A percentile compares a stretch with the other conserved stretches of the same genome.
Evolutionary conservation across 2,113 vertebrate species (phyloP).

Genomic region (Oryzias celebensis): DNA sequence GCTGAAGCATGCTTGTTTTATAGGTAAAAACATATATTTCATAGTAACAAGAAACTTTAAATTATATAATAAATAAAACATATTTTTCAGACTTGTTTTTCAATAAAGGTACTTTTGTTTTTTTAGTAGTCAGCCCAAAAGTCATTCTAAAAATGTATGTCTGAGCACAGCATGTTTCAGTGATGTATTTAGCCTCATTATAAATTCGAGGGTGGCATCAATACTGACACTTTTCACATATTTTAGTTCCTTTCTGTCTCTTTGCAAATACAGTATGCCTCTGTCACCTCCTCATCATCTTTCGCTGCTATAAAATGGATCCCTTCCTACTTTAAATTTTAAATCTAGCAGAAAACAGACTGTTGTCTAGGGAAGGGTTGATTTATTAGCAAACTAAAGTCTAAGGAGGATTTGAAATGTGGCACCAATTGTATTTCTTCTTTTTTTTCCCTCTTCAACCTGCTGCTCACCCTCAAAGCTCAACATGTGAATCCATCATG

Average conservation of each 20-base stretch:
- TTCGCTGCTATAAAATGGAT: constrained; percentile 60
- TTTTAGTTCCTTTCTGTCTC: constrained; percentile 43
- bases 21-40: no score
- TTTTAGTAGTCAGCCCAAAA: no score
- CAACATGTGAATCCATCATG: constrained; percentile 50
- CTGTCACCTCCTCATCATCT: constrained; percentile 43
- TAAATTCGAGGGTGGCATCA: no score
- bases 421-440: constrained; percentile 53
- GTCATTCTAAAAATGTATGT: no score
- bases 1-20: no score
- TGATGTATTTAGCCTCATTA: no score
- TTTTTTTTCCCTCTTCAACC: constrained; percentile 52
- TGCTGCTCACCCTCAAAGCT: constrained; percentile 61
- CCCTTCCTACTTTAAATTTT: constrained; percentile 64
- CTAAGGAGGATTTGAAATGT: constrained; percentile 59
- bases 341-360: constrained; percentile 62
- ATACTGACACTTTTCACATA: neutral
- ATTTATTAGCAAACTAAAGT: constrained; percentile 39
- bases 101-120: no score
- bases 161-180: no score
- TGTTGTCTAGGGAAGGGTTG: constrained; percentile 49
- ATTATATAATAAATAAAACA: no score
- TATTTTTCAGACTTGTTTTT: no score
- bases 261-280: constrained; percentile 23
- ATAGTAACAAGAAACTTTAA: no score